Conservation (phyloP, 2,113 vertebrate species). For the Bujurquina vittata region DNA sequence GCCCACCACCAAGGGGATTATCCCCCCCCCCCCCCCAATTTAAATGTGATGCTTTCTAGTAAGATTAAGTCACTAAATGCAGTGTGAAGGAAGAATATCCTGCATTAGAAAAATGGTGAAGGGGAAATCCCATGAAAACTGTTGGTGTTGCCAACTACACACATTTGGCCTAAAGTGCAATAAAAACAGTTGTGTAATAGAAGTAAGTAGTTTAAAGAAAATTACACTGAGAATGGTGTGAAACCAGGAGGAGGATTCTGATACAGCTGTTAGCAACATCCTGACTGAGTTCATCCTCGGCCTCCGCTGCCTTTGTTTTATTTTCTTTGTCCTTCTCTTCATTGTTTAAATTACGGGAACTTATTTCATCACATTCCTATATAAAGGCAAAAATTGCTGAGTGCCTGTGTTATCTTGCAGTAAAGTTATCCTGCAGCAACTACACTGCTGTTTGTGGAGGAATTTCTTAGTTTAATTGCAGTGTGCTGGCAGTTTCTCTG, state of each 20-base stretch:
- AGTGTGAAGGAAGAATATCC: not conserved
- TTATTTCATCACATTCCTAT: not conserved
- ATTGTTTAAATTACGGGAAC: not conserved
- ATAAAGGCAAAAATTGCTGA: not conserved
- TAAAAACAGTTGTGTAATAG: not conserved
- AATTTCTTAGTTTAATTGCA: not conserved
- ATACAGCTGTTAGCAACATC: not conserved
- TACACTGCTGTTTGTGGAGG: not conserved
- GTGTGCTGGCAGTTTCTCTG: not conserved
- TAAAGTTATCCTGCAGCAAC: not conserved
- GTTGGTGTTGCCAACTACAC: not conserved
- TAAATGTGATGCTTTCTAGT: not conserved
- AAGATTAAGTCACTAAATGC: conserved; percentile 9
- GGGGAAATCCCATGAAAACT: not conserved
- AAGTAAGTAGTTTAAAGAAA: not conserved
- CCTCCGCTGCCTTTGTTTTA: not conserved
- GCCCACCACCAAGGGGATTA: too few species aligned
- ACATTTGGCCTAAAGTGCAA: not conserved
- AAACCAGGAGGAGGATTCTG: not conserved
- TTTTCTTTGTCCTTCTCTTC: not conserved
- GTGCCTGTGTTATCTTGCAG: not conserved
- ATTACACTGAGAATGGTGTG: not conserved
- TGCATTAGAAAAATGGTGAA: not conserved
- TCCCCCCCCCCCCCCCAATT: too few species aligned
- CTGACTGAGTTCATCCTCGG: not conserved